These are phyloP conservation scores for Brevipalpus yothersi DNA, from an alignment of 1,140 invertebrate species.

Conservation along the genomic window DNA sequence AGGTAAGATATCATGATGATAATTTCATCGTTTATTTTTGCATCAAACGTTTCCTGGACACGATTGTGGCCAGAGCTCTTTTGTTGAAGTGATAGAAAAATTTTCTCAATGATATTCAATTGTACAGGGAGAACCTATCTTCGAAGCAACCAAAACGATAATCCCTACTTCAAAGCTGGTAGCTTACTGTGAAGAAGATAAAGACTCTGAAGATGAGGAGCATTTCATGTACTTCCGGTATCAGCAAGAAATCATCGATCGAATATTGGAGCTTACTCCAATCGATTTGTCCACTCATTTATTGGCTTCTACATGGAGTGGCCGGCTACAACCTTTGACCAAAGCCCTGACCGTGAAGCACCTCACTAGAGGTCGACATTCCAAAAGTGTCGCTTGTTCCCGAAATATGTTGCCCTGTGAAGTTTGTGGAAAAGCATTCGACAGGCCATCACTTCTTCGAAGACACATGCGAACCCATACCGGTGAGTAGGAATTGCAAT, in stretches of 20 bases:
- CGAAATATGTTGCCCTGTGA: conserved; percentile 43
- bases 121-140: background rate
- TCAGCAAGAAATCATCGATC: background rate
- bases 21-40: background rate
- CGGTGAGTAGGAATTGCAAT: conserved; percentile 29
- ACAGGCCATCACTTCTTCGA: conserved; percentile 53
- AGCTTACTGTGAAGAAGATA: background rate
- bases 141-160: background rate
- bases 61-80: no score
- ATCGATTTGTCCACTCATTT: background rate
- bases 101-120: no score
- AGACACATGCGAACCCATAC: conserved; percentile 53
- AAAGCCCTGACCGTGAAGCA: background rate
- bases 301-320: no score
- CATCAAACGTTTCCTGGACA: no score
- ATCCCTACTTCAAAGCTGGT: background rate
- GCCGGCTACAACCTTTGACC: no score
- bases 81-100: no score
- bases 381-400: background rate
- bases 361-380: background rate
- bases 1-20: background rate
- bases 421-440: conserved; percentile 61
- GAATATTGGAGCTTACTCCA: background rate
- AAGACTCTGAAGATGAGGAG: background rate
- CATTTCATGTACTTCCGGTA: background rate